Evolutionary conservation across 1,140 invertebrate species (phyloP).

Genomic region (Hyles vespertilio): DNA sequence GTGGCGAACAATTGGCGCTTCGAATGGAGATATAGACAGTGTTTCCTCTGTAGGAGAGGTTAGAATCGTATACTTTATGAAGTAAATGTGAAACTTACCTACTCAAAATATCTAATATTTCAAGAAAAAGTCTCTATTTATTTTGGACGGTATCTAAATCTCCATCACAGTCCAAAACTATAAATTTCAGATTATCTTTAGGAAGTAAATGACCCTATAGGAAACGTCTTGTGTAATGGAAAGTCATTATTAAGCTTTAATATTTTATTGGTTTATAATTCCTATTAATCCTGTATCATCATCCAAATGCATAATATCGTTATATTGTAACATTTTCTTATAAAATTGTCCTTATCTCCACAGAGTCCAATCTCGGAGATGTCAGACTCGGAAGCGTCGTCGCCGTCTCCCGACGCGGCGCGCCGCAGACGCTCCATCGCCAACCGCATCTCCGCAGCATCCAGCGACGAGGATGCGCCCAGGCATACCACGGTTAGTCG

Average conservation of each 20-base stretch:
- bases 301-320: too few relatives aligned
- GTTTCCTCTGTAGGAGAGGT: slow-evolving; percentile 19
- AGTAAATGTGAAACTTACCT: too few relatives aligned
- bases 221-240: too few relatives aligned
- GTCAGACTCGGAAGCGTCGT: slow-evolving; percentile 63
- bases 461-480: slow-evolving; percentile 64
- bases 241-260: too few relatives aligned
- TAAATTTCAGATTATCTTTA: too few relatives aligned
- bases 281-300: too few relatives aligned
- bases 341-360: not conserved
- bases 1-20: slow-evolving; percentile 47
- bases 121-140: too few relatives aligned
- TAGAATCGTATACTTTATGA: slow-evolving; percentile 4
- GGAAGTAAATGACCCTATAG: too few relatives aligned
- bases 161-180: too few relatives aligned
- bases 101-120: too few relatives aligned
- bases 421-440: slow-evolving; percentile 46
- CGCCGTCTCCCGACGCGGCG: slow-evolving; percentile 50
- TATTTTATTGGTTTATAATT: too few relatives aligned
- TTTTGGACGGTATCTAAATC: too few relatives aligned
- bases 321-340: not conserved
- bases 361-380: slow-evolving; percentile 68
- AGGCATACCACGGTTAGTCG: slow-evolving; percentile 35
- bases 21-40: slow-evolving; percentile 42
- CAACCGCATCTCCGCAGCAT: slow-evolving; percentile 49